Conservation (phyloP, 30 jellyfish, hydroid and myxozoan genomes). For the Morbakka virulenta region DNA sequence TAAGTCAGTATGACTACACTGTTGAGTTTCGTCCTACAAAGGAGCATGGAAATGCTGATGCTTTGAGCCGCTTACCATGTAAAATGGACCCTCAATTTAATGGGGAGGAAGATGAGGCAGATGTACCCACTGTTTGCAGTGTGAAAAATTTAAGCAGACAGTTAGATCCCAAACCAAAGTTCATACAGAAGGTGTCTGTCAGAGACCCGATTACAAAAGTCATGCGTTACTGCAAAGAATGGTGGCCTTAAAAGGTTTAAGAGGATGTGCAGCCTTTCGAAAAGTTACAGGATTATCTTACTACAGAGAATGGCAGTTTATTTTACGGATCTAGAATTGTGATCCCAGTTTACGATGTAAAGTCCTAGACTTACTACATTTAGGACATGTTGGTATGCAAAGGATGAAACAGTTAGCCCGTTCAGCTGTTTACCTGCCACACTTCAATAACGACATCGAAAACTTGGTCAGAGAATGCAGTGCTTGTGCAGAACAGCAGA, state of each 20-base stretch:
- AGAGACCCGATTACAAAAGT: slow-evolving; percentile 23
- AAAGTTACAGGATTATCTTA: neutral
- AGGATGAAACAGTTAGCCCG: slow-evolving; percentile 30
- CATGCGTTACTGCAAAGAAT: slow-evolving; percentile 7
- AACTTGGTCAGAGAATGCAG: neutral
- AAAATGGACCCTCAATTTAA: slow-evolving; percentile 28
- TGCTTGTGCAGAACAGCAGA: slow-evolving; percentile 39
- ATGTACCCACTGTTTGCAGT: neutral
- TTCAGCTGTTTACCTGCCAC: slow-evolving; percentile 45
- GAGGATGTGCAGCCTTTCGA: neutral
- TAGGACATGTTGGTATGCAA: slow-evolving; percentile 37
- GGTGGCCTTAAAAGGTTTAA: slow-evolving; percentile 13
- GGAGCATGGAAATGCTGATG: slow-evolving; percentile 50
- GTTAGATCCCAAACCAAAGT: slow-evolving; percentile 11
- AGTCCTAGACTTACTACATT: slow-evolving; percentile 19
- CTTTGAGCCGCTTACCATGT: slow-evolving; percentile 12
- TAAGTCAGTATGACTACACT: slow-evolving; percentile 19
- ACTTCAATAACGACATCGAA: neutral
- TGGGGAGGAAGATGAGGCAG: slow-evolving; percentile 13
- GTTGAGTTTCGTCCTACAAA: slow-evolving; percentile 31
- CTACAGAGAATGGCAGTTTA: slow-evolving; percentile 13
- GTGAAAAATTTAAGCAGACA: slow-evolving; percentile 1
- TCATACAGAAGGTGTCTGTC: neutral
- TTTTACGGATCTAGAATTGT: slow-evolving; percentile 18
- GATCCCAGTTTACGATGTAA: slow-evolving; percentile 4